Conservation (phyloP, 2,888 invertebrate species). For the Leptothorax acervorum region DNA sequence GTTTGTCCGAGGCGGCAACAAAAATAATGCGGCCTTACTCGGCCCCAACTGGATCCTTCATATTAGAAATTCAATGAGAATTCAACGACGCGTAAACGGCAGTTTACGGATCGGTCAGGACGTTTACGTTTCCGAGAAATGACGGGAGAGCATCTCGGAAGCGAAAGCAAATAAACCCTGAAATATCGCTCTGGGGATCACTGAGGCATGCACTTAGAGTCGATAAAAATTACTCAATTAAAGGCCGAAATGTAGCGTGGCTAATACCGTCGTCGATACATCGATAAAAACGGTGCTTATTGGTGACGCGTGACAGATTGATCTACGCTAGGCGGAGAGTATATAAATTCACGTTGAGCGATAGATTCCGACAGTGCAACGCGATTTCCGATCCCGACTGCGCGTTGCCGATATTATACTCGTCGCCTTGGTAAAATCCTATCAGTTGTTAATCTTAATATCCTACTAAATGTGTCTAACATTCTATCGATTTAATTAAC, state of each 20-base stretch:
- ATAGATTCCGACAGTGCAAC: conserved; percentile 39
- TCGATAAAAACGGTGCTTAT: conserved; percentile 56
- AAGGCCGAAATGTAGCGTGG: conserved; percentile 58
- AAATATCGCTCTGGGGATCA: conserved; percentile 11
- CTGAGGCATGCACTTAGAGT: background rate
- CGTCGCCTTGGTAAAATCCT: conserved; percentile 42
- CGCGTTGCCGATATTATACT: conserved; percentile 52
- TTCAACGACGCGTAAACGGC: background rate
- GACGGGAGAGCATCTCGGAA: background rate
- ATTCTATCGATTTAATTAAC: conserved; percentile 50
- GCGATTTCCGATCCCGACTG: conserved; percentile 32
- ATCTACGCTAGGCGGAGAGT: conserved; percentile 44
- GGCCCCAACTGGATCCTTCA: background rate
- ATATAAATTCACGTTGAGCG: conserved; percentile 63
- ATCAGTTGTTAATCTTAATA: conserved; percentile 7
- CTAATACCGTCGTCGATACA: conserved; percentile 53
- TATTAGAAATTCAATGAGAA: conserved; percentile 21
- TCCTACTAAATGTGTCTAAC: background rate
- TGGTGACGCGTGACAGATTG: conserved; percentile 50
- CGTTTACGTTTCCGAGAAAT: background rate
- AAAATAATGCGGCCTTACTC: background rate
- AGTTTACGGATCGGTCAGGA: background rate
- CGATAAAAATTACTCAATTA: conserved; percentile 65
- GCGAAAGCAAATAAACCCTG: background rate
- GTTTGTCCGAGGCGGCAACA: background rate